These are phyloP conservation scores for Asobara japonica DNA, from an alignment of 1,140 invertebrate genomes.

Conservation along the genomic window DNA sequence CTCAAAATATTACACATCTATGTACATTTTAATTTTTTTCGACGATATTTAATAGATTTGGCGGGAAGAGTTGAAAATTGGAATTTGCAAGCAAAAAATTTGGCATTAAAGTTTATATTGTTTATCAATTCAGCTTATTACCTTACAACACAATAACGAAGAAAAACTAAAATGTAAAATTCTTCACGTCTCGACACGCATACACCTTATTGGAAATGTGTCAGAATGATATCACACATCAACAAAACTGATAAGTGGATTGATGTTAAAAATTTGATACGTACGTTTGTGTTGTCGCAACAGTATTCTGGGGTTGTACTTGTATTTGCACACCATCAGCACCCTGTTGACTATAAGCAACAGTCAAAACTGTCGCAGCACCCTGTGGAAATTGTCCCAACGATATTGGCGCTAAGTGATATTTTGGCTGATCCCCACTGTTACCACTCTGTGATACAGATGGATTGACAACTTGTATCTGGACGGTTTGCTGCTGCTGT, in stretches of 20 bases:
- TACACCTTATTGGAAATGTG: too few relatives aligned
- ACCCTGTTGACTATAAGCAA: constrained; percentile 74
- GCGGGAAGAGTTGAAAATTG: too few relatives aligned
- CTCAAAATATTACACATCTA: too few relatives aligned
- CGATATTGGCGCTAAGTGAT: constrained; percentile 75
- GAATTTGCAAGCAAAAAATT: too few relatives aligned
- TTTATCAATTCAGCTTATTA: too few relatives aligned
- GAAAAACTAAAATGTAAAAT: too few relatives aligned
- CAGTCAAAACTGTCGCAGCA: constrained; percentile 74
- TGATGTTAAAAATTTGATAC: constrained; percentile 18
- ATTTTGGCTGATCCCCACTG: constrained; percentile 72
- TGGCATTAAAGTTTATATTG: too few relatives aligned
- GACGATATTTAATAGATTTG: too few relatives aligned
- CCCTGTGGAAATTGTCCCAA: constrained; percentile 67
- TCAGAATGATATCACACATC: neutral
- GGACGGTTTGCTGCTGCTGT: constrained; percentile 77
- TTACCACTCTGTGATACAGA: constrained; percentile 66
- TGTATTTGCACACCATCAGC: constrained; percentile 69
- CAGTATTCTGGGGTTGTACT: constrained; percentile 64
- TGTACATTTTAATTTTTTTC: too few relatives aligned
- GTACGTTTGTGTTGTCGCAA: constrained; percentile 66
- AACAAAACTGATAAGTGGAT: too few relatives aligned
- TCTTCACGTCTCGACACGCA: too few relatives aligned
- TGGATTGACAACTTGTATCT: constrained; percentile 79
- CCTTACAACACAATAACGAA: too few relatives aligned